Base-by-base conservation (phyloP, 2,888 invertebrate species). In the Gandaritis pyraliata region DNA sequence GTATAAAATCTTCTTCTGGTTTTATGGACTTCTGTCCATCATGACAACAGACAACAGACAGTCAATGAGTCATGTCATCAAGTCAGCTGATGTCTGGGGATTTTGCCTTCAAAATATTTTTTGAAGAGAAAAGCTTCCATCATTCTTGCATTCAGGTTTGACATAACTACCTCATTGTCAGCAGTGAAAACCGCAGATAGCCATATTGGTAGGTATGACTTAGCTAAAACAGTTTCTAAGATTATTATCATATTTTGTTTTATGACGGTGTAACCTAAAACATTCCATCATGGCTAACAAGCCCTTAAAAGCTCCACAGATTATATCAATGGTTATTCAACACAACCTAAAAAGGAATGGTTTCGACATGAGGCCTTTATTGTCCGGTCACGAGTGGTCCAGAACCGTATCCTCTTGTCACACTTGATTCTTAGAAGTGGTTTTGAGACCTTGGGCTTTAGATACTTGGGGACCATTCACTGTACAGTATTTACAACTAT, bases 341-440 rank as follows among this genome's bases (percentile, higher is more conserved):
- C 68, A 59, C 51, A 68, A 66, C 71, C 71, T 55, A 58, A 69
- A 72, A 74, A 69, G 73, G 77, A 68, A 73, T 69, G 57, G 72
- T 72, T 69, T 57, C 65, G 64, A 66, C 60, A 68, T 67, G 12
- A 13, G 62, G 68, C 69, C 66, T 76, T 74, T 74, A 77, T 72
- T 73, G 65, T 61, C 50, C 58, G 65, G 78, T 78, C 80, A 80
- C 79, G 76, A 74, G 63, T 61, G 52, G 65, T 65, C 70, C 65
- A 67, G 69, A 68, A 46, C 8, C 65, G 69, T 74, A 73, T 74
- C 72, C 69, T 74, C 73, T 51, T 43, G 51, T 68, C 61, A 68
- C 46, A 56, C 54, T 65, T 61, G 49, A 60, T 73, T 72, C 75
- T 72, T 41, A 68, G 70, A 72, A 64, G 65, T 68, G 38, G 38